Evolutionary conservation across 2,797 vertebrate genomes (phyloP).

Genomic region (Crocodylus rhombifer): DNA sequence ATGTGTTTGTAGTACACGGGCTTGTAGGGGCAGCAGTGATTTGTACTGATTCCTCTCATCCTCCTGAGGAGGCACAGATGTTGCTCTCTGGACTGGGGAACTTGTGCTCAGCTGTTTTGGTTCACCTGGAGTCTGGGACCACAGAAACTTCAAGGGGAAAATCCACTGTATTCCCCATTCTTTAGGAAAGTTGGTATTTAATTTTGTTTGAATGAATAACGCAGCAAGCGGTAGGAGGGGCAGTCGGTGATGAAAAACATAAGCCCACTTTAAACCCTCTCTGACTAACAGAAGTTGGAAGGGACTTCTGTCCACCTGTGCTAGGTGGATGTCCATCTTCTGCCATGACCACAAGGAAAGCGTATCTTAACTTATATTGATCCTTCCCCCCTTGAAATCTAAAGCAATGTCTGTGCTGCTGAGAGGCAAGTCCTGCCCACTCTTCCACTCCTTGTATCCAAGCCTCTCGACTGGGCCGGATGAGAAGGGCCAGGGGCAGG

Average conservation of each 20-base stretch:
- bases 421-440: no score
- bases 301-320: neutral
- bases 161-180: neutral
- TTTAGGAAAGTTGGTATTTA: neutral
- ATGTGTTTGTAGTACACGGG: neutral
- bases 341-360: neutral
- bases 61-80: neutral
- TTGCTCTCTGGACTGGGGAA: neutral
- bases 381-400: neutral
- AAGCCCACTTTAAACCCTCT: neutral
- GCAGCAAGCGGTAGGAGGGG: neutral
- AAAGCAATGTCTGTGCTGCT: no score
- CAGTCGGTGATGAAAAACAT: neutral
- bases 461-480: no score
- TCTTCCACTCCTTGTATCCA: no score
- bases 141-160: neutral
- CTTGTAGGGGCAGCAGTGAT: neutral
- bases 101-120: neutral
- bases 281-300: neutral
- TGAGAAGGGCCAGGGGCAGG: no score
- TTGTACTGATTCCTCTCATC: neutral
- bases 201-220: neutral
- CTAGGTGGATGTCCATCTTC: neutral
- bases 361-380: neutral
- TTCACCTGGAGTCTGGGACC: neutral